These are phyloP conservation scores for Trichoplusia ni DNA, from an alignment of 1,140 invertebrate genomes.

Conservation along the genomic window DNA sequence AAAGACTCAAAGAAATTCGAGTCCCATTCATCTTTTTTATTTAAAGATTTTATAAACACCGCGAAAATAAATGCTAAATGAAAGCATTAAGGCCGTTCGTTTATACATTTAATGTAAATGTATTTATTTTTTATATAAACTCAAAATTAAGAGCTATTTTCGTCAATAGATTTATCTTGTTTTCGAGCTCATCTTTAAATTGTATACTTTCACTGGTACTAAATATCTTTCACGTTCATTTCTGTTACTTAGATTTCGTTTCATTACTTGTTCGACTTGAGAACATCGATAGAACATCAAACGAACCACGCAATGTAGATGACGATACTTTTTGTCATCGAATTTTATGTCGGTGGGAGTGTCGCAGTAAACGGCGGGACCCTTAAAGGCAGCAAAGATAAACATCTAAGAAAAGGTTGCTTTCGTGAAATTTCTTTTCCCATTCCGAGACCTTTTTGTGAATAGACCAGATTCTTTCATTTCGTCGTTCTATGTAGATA, in stretches of 20 bases:
- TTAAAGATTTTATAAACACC: not conserved
- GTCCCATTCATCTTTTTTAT: not conserved
- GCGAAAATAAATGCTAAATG: constrained; percentile 5
- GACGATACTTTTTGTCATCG: not conserved
- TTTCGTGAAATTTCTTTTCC: constrained; percentile 55
- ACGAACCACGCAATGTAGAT: not conserved
- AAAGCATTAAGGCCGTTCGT: constrained; percentile 3
- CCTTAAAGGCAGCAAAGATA: constrained; percentile 55
- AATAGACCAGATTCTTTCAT: constrained; percentile 62
- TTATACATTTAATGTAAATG: constrained; percentile 5
- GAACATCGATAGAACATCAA: not conserved
- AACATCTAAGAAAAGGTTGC: constrained; percentile 61
- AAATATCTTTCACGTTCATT: not conserved
- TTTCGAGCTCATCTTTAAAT: constrained; percentile 48
- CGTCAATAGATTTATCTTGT: constrained; percentile 55
- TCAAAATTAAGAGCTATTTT: constrained; percentile 51
- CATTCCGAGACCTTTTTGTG: constrained; percentile 57
- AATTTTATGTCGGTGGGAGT: not conserved
- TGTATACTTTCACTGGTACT: constrained; percentile 37
- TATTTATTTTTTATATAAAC: constrained; percentile 24
- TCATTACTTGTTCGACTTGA: not conserved
- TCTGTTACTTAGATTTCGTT: not conserved
- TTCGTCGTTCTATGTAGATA: constrained; percentile 54
- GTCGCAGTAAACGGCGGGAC: constrained; percentile 27
- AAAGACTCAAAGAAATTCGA: constrained; percentile 9